phyloP scores from a whole-genome alignment of 64 coral and sea anemone species.

The Pachyseris speciosa region DNA sequence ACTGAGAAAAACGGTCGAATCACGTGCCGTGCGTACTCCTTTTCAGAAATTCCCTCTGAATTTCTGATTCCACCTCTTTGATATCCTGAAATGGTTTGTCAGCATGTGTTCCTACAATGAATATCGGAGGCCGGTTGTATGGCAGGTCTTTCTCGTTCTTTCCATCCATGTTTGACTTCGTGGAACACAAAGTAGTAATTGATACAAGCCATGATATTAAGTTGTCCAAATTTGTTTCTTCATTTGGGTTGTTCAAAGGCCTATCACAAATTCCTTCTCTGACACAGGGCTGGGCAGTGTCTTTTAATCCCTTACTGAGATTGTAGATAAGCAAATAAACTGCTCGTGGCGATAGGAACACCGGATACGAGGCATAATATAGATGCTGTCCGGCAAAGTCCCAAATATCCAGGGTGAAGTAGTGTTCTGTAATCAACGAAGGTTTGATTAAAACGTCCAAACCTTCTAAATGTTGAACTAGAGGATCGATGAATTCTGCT shows the following conservation, averaged over 20 bases:
- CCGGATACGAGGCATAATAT: conserved; percentile 18
- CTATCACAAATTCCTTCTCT: neutral
- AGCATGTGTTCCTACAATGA: too few relatives aligned
- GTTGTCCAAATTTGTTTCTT: conserved; percentile 34
- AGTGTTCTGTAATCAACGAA: too few relatives aligned
- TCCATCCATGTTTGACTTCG: neutral
- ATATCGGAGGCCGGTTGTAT: conserved; percentile 1
- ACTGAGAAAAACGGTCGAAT: neutral
- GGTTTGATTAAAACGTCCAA: too few relatives aligned
- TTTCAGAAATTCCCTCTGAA: neutral
- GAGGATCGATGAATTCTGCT: too few relatives aligned
- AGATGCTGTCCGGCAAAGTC: conserved; percentile 35
- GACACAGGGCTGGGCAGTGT: conserved; percentile 14
- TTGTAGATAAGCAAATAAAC: conserved; percentile 32
- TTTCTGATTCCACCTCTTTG: neutral
- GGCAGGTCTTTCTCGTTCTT: neutral
- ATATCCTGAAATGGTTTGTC: neutral
- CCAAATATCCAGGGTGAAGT: neutral
- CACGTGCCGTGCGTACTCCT: conserved; percentile 9
- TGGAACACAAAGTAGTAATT: neutral
- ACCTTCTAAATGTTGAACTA: too few relatives aligned
- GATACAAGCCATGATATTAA: conserved; percentile 16
- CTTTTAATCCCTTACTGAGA: conserved; percentile 21
- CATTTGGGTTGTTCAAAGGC: neutral
- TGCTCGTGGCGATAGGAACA: conserved; percentile 6